Base-by-base conservation (phyloP, 2,797 vertebrate species). In the Agapornis canus region DNA sequence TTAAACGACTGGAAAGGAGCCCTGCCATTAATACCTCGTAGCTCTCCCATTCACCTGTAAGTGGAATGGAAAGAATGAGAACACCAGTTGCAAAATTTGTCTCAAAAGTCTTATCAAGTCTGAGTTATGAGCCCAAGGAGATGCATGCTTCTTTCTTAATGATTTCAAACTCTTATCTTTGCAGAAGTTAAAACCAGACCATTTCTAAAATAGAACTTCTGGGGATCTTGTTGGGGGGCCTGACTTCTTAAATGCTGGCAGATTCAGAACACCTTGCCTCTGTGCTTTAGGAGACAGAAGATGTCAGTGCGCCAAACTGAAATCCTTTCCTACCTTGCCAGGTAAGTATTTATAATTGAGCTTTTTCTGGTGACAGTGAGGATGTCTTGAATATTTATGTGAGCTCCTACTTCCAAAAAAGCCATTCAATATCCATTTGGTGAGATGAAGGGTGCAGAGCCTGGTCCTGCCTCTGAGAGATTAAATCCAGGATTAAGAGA, bases 21-120 rank as follows among this genome's bases (percentile, higher is more conserved):
- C 42, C 48, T 70, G 29, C 32, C 81, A 26, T 79, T 84, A 79
- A 63, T 93, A 51, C 39, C 83, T 43, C 61, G 27, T 79, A 83
- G 63, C 20, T 72, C 59, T 89, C 63, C 59, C 63, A 63, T 54
- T 84, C 39, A 79, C 70, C 80, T 92, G 6, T 40, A 86, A 90
- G 71, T 27, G 14, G 56, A 92, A 84, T 32, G 88, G 93, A 95
- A 95, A 95, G 48, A 92, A 92, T 90, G 92, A 92, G 18, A 18
- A 86, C 15, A 23, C 23, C 5, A 2, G 23, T 45, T 86, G 43
- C 20, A 40, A 90, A 94, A 80, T 75, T 69, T 43, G 29, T 48
- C 91, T 92, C 72, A 69, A 32, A 88, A 86, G 77, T 35, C 86
- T 48, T 51, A 90, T 88, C 48, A 82, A 89, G 59, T 82, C 0